These are phyloP conservation scores for Cheilosia variabilis DNA, from an alignment of 2,888 invertebrate genomes.

Conservation along the genomic window DNA sequence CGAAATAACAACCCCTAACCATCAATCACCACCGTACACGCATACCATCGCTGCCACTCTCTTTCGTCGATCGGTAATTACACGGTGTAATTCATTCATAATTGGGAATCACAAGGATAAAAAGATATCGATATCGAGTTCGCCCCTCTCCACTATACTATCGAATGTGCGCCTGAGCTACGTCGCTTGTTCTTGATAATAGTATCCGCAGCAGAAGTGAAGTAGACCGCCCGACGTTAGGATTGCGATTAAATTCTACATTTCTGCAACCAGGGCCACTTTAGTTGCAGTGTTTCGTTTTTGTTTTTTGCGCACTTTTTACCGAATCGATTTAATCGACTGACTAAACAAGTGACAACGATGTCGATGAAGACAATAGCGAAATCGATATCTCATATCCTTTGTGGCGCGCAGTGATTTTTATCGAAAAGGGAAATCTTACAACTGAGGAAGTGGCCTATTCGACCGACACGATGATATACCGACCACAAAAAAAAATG, in stretches of 20 bases:
- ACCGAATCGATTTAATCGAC: slow-evolving; percentile 70
- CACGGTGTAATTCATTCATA: slow-evolving; percentile 74
- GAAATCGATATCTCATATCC: slow-evolving; percentile 81
- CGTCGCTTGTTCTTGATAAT: neutral
- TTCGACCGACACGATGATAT: slow-evolving; percentile 50
- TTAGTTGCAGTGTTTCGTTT: slow-evolving; percentile 16
- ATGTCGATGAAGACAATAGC: slow-evolving; percentile 70
- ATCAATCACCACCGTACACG: slow-evolving; percentile 62
- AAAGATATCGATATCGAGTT: slow-evolving; percentile 54
- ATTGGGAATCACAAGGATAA: slow-evolving; percentile 72
- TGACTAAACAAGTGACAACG: slow-evolving; percentile 75
- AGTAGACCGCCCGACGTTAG: slow-evolving; percentile 70
- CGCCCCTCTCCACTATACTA: neutral
- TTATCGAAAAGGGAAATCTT: slow-evolving; percentile 80
- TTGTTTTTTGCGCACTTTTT: slow-evolving; percentile 60
- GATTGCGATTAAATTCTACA: slow-evolving; percentile 69
- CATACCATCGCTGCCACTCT: neutral
- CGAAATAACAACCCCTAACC: slow-evolving; percentile 73
- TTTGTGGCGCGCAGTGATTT: slow-evolving; percentile 79
- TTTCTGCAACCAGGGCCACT: slow-evolving; percentile 26
- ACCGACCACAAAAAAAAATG: slow-evolving; percentile 69
- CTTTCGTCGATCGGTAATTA: slow-evolving; percentile 66
- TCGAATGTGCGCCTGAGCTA: neutral
- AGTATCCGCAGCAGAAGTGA: neutral
- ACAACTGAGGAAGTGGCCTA: slow-evolving; percentile 81